Evolutionary conservation across 92 coral and sea anemone species (phyloP), one percentile per base, ranked within the genome.

Genomic region (Paramuricea clavata): DNA sequence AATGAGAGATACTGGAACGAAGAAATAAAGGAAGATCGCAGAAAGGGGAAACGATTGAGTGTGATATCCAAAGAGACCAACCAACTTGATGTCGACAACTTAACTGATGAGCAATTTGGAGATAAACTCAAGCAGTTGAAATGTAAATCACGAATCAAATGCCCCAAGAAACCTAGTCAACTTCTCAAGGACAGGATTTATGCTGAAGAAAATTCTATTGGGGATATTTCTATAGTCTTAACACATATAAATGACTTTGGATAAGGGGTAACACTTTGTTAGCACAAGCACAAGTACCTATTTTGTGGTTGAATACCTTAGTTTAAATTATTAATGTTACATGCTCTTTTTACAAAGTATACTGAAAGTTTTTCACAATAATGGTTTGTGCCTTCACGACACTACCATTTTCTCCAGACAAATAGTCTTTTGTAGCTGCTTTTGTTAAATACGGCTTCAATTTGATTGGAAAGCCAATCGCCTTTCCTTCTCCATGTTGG

Each of bases 1-100:
- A 25, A 62, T 62, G 70, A 23, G 21, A 9, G 19, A 36, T 70
- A 70, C 77, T 70, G 77, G 77, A 70, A 25, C 34, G 27, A 70
- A 5, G 50, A 22, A 13, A 70, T 70, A 70, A 36, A 1, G 13
- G 77, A 70, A 70, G 23, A 70, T 6, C 4, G 49, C n/a, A 34
- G 28, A 32, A 70, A 42, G 13, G 11, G 49, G 13, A 39, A n/a
- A 35, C 15, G 27, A 8, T 30, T 36, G 3, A 70, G 74, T 68
- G 74, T 68, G 0, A 35, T 19, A 1, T 42, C 74, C 17, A 16
- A 0, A 42, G 39, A 68, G 6, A 42, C 27, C 28, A 42, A 13
- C n/a, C 3, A 57, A 5, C n/a, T 27, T 21, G 19, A 31, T 68
- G 30, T 68, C 28, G 42, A 31, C 36, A 68, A 27, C 2, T 6